Evolutionary conservation across 2,888 invertebrate genomes (phyloP).

Genomic region (Acrocyrtus sp.): DNA sequence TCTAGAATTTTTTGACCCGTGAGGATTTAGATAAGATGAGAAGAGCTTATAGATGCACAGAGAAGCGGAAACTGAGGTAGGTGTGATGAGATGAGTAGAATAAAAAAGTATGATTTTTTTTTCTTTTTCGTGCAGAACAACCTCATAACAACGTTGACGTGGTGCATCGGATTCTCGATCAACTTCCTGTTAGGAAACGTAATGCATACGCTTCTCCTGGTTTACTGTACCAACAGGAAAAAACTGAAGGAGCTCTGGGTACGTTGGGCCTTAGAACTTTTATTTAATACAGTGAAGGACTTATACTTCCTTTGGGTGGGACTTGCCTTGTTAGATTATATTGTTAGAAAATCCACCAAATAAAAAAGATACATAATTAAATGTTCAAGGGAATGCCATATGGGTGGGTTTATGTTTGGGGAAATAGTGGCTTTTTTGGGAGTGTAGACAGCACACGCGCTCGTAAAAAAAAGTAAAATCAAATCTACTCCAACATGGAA

Average conservation of each 20-base stretch:
- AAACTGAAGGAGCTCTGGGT: conserved; percentile 53
- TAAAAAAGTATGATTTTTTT: conserved; percentile 36
- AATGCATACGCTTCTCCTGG: conserved; percentile 53
- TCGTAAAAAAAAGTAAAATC: too few species aligned
- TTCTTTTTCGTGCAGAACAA: conserved; percentile 53
- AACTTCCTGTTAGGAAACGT: conserved; percentile 56
- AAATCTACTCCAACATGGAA: too few species aligned
- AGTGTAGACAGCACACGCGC: too few species aligned
- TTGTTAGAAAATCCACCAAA: conserved; percentile 47
- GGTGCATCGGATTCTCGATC: conserved; percentile 54
- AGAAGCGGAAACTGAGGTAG: neutral
- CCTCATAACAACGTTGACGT: conserved; percentile 48
- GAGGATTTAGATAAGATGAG: too few species aligned
- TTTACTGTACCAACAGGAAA: conserved; percentile 53
- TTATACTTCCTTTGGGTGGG: conserved; percentile 56
- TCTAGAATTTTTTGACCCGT: too few species aligned
- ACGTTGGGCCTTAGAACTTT: conserved; percentile 54
- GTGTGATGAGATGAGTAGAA: neutral
- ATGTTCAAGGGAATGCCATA: too few species aligned
- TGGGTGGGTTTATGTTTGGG: neutral
- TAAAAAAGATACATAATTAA: conserved; percentile 13
- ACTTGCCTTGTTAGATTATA: conserved; percentile 53
- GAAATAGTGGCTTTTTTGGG: neutral
- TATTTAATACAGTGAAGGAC: conserved; percentile 55
- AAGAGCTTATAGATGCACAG: neutral